phyloP scores from a whole-genome alignment of 2,888 invertebrate genomes.

The Caenorhabditis sp. region DNA sequence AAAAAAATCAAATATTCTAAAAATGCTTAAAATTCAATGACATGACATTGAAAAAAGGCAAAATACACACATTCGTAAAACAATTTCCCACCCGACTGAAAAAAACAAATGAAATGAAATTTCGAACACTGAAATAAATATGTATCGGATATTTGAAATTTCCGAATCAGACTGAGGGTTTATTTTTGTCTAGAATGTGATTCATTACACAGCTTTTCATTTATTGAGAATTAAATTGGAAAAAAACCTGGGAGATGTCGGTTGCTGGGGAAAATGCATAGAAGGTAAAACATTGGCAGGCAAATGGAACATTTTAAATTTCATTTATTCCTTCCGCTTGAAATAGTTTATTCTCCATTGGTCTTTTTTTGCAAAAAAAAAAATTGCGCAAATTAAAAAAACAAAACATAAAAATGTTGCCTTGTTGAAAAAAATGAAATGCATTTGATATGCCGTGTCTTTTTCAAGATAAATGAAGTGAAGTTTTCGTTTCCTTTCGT shows the following conservation, averaged over 20 bases:
- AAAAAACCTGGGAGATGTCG: too few relatives aligned
- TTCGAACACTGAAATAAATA: background rate
- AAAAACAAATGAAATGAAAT: background rate
- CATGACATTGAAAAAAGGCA: background rate
- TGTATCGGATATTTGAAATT: background rate
- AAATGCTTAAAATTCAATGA: slow-evolving; percentile 1
- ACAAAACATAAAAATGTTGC: background rate
- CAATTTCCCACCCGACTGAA: background rate
- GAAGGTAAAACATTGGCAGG: too few relatives aligned
- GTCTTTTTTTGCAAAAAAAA: background rate
- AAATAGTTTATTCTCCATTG: background rate
- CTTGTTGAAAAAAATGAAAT: background rate
- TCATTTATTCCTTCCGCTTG: slow-evolving; percentile 34
- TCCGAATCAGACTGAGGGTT: background rate
- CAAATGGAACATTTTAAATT: slow-evolving; percentile 25
- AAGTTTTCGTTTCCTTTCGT: background rate
- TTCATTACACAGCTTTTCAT: too few relatives aligned
- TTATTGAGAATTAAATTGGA: too few relatives aligned
- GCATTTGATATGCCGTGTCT: background rate
- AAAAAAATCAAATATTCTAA: background rate
- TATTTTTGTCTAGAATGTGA: too few relatives aligned
- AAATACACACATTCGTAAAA: background rate
- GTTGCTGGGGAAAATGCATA: too few relatives aligned
- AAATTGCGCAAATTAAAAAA: background rate
- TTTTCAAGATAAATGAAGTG: background rate